Evolutionary conservation across 1,140 invertebrate species (phyloP).

Genomic region (Drusus annulatus): DNA sequence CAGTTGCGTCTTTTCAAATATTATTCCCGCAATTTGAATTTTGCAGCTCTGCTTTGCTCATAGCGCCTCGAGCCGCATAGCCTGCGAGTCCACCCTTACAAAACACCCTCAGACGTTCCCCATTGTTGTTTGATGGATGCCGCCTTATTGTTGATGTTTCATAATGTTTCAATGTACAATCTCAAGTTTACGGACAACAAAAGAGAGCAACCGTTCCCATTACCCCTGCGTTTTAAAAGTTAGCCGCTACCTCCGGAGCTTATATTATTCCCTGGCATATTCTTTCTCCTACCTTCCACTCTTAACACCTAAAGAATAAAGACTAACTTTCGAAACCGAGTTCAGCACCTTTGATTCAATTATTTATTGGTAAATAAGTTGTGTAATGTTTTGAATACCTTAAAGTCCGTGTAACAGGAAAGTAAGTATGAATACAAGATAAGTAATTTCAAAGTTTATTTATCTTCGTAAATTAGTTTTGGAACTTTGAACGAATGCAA

Average conservation of each 20-base stretch:
- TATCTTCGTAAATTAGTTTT: no score
- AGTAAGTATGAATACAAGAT: no score
- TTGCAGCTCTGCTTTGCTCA: no score
- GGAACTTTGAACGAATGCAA: no score
- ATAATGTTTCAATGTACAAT: slow-evolving; percentile 35
- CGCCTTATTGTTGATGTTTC: slow-evolving; percentile 33
- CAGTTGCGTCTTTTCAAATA: no score
- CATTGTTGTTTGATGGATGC: slow-evolving; percentile 39
- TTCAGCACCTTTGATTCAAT: not conserved
- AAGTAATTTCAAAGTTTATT: no score
- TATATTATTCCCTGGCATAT: not conserved
- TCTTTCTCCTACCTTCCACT: not conserved
- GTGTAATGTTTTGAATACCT: no score
- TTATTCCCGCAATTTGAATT: slow-evolving; percentile 6
- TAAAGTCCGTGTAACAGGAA: no score
- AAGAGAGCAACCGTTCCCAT: not conserved
- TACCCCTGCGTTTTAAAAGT: slow-evolving; percentile 16
- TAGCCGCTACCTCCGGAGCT: not conserved
- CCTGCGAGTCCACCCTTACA: not conserved
- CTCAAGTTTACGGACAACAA: slow-evolving; percentile 33
- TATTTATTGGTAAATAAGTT: no score
- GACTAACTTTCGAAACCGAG: slow-evolving; percentile 1
- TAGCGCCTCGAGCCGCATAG: not conserved
- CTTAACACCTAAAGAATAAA: not conserved
- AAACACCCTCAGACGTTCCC: not conserved